phyloP scores from a whole-genome alignment of 2,797 vertebrate species.

The Telmatherina bonti region DNA sequence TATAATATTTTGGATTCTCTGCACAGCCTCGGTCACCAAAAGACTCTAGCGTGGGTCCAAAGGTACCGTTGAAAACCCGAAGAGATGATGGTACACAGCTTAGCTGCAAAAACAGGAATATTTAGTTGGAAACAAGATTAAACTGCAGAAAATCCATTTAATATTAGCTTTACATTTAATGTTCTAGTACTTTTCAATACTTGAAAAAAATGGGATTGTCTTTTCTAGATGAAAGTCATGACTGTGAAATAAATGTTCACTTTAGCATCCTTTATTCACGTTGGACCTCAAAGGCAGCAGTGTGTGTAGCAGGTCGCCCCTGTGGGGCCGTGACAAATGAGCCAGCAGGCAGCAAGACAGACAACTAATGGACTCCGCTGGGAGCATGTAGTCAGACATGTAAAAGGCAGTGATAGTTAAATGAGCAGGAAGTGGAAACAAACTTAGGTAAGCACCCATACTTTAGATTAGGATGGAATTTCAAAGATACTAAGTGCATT shows the following conservation, averaged over 20 bases:
- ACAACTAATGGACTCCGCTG: slow-evolving; percentile 78
- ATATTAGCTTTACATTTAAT: neutral
- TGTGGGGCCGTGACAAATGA: slow-evolving; percentile 69
- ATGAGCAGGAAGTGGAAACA: slow-evolving; percentile 62
- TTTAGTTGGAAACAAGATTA: neutral
- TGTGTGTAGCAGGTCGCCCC: slow-evolving; percentile 67
- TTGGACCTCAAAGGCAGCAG: slow-evolving; percentile 56
- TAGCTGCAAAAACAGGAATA: slow-evolving; percentile 78
- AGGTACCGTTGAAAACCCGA: slow-evolving; percentile 76
- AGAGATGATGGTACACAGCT: slow-evolving; percentile 87
- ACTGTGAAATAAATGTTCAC: slow-evolving; percentile 37
- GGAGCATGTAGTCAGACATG: slow-evolving; percentile 68
- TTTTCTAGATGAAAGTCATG: slow-evolving; percentile 22
- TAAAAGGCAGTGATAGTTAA: slow-evolving; percentile 55
- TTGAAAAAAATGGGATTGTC: slow-evolving; percentile 11
- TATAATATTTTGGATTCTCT: slow-evolving; percentile 93
- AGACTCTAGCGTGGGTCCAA: slow-evolving; percentile 44
- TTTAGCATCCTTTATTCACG: slow-evolving; percentile 39
- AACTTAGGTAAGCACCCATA: slow-evolving; percentile 12
- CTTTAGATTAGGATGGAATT: neutral
- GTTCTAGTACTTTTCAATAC: neutral
- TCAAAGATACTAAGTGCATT: neutral
- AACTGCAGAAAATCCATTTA: neutral
- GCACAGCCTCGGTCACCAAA: slow-evolving; percentile 78
- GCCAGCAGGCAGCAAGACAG: slow-evolving; percentile 68